phyloP scores from a whole-genome alignment of 2,888 invertebrate species.

The Melikaiella ostensackeni region DNA sequence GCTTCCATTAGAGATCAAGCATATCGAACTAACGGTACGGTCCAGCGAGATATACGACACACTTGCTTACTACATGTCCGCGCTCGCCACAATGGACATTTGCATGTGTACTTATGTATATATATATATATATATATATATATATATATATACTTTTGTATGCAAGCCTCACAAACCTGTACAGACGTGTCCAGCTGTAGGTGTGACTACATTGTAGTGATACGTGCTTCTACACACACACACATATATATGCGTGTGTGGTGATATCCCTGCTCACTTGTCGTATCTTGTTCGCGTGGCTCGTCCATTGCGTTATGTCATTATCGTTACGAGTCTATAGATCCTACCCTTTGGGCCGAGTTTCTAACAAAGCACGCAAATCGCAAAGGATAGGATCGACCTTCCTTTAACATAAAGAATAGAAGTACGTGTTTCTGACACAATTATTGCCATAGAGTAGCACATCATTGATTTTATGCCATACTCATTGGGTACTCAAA shows the following conservation, averaged over 20 bases:
- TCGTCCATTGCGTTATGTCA: slow-evolving; percentile 13
- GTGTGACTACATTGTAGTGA: no score
- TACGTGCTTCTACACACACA: neutral
- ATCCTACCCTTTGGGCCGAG: neutral
- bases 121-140: slow-evolving; percentile 1
- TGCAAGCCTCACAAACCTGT: no score
- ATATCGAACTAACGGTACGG: slow-evolving; percentile 55
- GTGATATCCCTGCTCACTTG: slow-evolving; percentile 1
- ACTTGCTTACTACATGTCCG: slow-evolving; percentile 47
- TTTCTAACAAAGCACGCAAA: slow-evolving; percentile 9
- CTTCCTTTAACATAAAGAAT: slow-evolving; percentile 45
- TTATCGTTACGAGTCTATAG: neutral
- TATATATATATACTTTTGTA: no score
- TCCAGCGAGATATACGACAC: slow-evolving; percentile 47
- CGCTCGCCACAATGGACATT: slow-evolving; percentile 42
- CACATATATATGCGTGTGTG: neutral
- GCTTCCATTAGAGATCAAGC: slow-evolving; percentile 44
- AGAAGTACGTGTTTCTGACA: neutral
- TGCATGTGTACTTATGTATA: slow-evolving; percentile 31
- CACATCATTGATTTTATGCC: neutral
- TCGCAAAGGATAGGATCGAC: slow-evolving; percentile 41
- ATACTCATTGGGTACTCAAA: neutral
- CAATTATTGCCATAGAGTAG: neutral
- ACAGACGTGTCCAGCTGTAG: no score
- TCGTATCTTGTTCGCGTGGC: slow-evolving; percentile 14